Conservation (phyloP, 2,113 vertebrate genomes). For the Cisticola juncidis region DNA sequence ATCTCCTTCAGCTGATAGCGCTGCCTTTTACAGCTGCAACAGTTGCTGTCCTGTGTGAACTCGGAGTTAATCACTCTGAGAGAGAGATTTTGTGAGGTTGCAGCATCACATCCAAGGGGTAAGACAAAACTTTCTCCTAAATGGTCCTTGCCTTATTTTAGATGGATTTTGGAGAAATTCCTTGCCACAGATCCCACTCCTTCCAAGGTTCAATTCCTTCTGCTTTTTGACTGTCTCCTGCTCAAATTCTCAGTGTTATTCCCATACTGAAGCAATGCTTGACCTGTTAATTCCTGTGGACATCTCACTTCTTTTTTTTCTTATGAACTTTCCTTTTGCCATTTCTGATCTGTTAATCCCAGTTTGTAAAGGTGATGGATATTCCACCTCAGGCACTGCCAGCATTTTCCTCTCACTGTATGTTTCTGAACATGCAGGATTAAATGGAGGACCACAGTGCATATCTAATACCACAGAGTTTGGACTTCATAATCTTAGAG, state of each 20-base stretch:
- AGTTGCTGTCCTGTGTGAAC: not conserved
- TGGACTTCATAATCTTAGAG: not conserved
- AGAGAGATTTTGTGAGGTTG: not conserved
- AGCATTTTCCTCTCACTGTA: not conserved
- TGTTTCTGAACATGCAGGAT: not conserved
- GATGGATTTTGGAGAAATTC: not conserved
- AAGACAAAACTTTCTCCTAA: not conserved
- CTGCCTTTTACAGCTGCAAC: not conserved
- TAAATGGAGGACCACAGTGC: not conserved
- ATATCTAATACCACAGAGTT: not conserved
- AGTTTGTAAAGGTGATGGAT: not conserved
- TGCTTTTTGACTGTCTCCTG: not conserved
- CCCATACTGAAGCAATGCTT: not conserved
- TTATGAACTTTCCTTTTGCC: not conserved
- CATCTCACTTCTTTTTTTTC: not conserved
- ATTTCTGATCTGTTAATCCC: not conserved
- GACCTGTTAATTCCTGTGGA: not conserved
- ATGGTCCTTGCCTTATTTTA: not conserved
- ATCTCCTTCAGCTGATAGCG: not conserved
- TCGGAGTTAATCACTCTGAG: not conserved
- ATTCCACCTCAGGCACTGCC: not conserved
- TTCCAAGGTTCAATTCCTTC: not conserved
- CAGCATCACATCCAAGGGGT: not conserved
- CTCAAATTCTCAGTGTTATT: not conserved
- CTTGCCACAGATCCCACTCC: not conserved